phyloP scores from a whole-genome alignment of 1,140 invertebrate species.

The Trigoniulus corallinus region DNA sequence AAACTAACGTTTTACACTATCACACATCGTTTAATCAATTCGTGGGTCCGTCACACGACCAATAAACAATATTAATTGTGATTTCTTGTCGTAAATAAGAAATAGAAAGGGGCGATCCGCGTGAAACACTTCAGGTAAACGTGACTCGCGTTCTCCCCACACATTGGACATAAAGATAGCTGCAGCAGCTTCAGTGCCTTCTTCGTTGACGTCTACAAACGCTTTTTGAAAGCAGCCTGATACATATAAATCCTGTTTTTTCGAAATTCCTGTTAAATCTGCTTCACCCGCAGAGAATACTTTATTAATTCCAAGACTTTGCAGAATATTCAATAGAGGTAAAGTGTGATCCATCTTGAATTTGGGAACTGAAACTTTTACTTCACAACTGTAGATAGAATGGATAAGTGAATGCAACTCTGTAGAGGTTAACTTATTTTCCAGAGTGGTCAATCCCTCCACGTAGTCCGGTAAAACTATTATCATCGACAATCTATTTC shows the following conservation, averaged over 20 bases:
- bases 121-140: neutral
- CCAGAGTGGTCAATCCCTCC: conserved; percentile 8
- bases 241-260: conserved; percentile 23
- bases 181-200: conserved; percentile 62
- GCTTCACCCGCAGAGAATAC: conserved; percentile 37
- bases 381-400: conserved; percentile 24
- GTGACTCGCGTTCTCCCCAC: neutral
- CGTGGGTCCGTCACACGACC: neutral
- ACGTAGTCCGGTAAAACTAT: conserved; percentile 17
- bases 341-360: conserved; percentile 57
- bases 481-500: conserved; percentile 66
- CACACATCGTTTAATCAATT: too few relatives aligned
- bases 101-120: conserved; percentile 1
- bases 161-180: conserved; percentile 11
- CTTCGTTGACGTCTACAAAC: conserved; percentile 59
- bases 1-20: too few relatives aligned
- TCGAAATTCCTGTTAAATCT: conserved; percentile 40
- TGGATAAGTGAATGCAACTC: conserved; percentile 12
- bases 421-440: conserved; percentile 12
- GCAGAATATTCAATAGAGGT: conserved; percentile 41
- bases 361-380: conserved; percentile 60
- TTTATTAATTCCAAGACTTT: conserved; percentile 44
- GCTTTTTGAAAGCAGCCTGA: conserved; percentile 53
- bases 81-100: neutral
- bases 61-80: neutral